These are phyloP conservation scores for Podotricha telesiphe DNA, from an alignment of 2,888 invertebrate genomes.

Conservation along the genomic window DNA sequence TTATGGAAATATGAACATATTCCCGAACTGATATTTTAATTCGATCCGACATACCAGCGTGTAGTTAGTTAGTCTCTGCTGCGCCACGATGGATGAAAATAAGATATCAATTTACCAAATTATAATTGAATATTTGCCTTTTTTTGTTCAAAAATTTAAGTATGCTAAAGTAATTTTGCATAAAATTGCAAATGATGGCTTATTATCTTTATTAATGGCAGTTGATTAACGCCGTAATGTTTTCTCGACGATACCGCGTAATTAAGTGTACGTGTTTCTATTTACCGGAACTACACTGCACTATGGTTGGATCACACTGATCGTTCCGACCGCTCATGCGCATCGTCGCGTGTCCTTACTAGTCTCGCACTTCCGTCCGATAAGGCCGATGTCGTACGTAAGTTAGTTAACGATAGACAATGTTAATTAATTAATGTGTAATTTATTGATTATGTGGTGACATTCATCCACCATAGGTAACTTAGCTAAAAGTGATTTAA, in stretches of 20 bases:
- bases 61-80: not conserved
- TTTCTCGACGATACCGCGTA: slow-evolving; percentile 25
- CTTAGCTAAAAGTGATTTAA: not conserved
- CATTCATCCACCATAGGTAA: not conserved
- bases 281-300: slow-evolving; percentile 37
- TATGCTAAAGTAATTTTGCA: not conserved
- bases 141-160: not conserved
- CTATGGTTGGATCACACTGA: slow-evolving; percentile 26
- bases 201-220: slow-evolving; percentile 15
- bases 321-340: slow-evolving; percentile 37
- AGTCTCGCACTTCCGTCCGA: slow-evolving; percentile 35
- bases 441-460: not conserved
- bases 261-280: slow-evolving; percentile 37
- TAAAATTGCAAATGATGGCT: not conserved
- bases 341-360: slow-evolving; percentile 43
- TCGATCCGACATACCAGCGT: not conserved
- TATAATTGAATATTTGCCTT: not conserved
- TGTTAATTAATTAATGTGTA: slow-evolving; percentile 14
- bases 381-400: slow-evolving; percentile 9
- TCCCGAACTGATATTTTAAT: not conserved
- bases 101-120: not conserved
- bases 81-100: not conserved
- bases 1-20: too few relatives aligned
- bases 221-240: slow-evolving; percentile 22
- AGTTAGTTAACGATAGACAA: slow-evolving; percentile 11